These are phyloP conservation scores for Pagetopsis macropterus DNA, from an alignment of 2,797 vertebrate species.

Conservation along the genomic window DNA sequence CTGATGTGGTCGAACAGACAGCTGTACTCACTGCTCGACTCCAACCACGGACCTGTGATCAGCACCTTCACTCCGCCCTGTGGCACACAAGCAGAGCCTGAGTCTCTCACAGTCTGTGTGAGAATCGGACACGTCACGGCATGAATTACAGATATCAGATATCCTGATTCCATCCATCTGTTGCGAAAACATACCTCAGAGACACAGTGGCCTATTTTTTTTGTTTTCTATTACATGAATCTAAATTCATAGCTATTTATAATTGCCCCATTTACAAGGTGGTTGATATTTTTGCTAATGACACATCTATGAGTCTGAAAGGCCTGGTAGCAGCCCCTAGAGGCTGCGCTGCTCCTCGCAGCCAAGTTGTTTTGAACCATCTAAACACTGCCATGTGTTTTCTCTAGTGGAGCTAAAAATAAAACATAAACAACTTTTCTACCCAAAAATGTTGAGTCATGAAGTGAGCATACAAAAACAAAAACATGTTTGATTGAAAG, in stretches of 20 bases:
- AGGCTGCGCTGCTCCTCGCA: slow-evolving; percentile 39
- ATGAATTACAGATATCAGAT: slow-evolving; percentile 1
- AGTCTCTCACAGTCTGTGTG: slow-evolving; percentile 13
- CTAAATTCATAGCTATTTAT: slow-evolving; percentile 2
- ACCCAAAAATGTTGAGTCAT: slow-evolving; percentile 1
- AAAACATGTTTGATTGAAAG: not conserved
- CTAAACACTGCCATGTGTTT: slow-evolving; percentile 34
- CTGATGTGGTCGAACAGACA: slow-evolving; percentile 99
- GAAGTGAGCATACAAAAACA: not conserved
- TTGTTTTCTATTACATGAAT: slow-evolving; percentile 6
- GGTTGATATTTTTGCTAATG: slow-evolving; percentile 30
- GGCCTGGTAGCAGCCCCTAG: slow-evolving; percentile 43
- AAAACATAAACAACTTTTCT: slow-evolving; percentile 28
- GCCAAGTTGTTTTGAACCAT: slow-evolving; percentile 29
- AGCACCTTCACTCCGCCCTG: slow-evolving; percentile 99
- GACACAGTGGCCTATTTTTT: slow-evolving; percentile 14
- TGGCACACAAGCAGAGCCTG: slow-evolving; percentile 48
- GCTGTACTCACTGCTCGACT: slow-evolving; percentile 96
- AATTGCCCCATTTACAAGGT: slow-evolving; percentile 15
- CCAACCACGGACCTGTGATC: slow-evolving; percentile 98
- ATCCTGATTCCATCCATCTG: slow-evolving; percentile 10
- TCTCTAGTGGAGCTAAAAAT: slow-evolving; percentile 38
- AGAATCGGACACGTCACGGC: not conserved
- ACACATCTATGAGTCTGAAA: slow-evolving; percentile 15
- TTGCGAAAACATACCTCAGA: slow-evolving; percentile 5